These are phyloP conservation scores for Cotesia chilonis DNA, from an alignment of 1,140 invertebrate species.

Conservation along the genomic window DNA sequence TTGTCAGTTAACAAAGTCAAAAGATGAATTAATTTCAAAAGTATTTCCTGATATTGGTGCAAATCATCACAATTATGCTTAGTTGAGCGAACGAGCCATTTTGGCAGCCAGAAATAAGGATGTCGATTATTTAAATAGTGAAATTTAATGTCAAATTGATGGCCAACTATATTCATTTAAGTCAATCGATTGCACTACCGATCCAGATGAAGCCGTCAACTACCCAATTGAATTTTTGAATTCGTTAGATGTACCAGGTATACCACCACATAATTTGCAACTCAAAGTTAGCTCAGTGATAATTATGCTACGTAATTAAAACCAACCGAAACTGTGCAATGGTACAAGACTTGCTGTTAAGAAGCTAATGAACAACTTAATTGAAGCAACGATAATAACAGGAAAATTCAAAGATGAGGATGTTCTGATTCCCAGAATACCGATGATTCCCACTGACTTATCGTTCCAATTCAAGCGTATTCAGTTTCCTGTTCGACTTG, in stretches of 20 bases:
- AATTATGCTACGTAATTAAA: slow-evolving; percentile 20
- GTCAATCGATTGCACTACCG: not conserved
- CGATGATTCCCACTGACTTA: slow-evolving; percentile 45
- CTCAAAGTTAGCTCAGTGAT: not conserved
- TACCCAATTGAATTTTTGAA: not conserved
- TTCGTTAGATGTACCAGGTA: not conserved
- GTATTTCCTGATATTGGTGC: not conserved
- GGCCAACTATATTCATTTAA: not conserved
- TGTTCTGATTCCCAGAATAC: slow-evolving; percentile 38
- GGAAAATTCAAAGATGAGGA: slow-evolving; percentile 11
- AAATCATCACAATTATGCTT: not conserved
- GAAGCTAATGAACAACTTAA: slow-evolving; percentile 1
- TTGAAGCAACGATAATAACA: slow-evolving; percentile 11
- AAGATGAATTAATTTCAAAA: not conserved
- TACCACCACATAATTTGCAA: not conserved
- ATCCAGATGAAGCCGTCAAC: not conserved
- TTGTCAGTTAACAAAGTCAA: too few relatives aligned
- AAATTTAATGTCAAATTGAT: not conserved
- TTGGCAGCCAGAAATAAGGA: not conserved
- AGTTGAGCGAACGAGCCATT: not conserved
- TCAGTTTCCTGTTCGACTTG: slow-evolving; percentile 60
- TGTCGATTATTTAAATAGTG: not conserved
- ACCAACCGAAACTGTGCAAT: slow-evolving; percentile 12
- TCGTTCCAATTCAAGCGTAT: slow-evolving; percentile 41
- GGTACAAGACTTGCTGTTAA: not conserved